These are phyloP conservation scores for Micronisus gabar DNA, from an alignment of 2,113 vertebrate genomes.

Conservation along the genomic window DNA sequence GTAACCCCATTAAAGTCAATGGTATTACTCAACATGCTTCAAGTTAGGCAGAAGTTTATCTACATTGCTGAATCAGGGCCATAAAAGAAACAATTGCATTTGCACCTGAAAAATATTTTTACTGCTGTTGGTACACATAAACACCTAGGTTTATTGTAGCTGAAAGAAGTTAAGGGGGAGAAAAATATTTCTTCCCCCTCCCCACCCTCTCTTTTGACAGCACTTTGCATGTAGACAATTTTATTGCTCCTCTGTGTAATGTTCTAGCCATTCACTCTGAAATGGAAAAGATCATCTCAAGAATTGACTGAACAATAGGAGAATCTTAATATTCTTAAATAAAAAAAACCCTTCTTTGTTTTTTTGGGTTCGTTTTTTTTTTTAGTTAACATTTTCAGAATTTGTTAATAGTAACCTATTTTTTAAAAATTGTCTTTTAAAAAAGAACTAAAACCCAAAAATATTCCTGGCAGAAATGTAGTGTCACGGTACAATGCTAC, in stretches of 20 bases:
- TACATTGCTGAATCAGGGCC: slow-evolving; percentile 4
- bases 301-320: background rate
- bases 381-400: background rate
- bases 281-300: background rate
- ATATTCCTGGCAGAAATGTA: background rate
- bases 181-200: background rate
- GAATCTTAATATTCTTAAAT: background rate
- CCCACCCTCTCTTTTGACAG: background rate
- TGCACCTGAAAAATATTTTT: slow-evolving; percentile 22
- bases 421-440: background rate
- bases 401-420: background rate
- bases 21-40: background rate
- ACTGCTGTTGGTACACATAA: slow-evolving; percentile 2
- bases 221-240: background rate
- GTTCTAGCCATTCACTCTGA: background rate
- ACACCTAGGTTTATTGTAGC: background rate
- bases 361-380: background rate
- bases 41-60: background rate
- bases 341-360: background rate
- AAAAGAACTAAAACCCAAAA: background rate
- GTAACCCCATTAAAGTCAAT: background rate
- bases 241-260: background rate
- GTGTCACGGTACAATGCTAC: background rate
- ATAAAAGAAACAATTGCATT: slow-evolving; percentile 2
- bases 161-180: slow-evolving; percentile 10